phyloP scores from a whole-genome alignment of 2,888 invertebrate genomes.

The Conus canariensis region DNA sequence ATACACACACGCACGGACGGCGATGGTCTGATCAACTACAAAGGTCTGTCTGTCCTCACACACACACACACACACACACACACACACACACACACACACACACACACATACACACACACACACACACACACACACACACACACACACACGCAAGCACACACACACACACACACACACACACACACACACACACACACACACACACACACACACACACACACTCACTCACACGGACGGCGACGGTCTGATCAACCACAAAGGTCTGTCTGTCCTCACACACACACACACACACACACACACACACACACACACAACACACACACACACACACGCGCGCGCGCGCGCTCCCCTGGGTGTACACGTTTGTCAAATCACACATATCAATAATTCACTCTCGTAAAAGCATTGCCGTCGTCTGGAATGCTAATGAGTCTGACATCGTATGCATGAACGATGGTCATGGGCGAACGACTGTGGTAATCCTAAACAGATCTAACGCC shows the following conservation, averaged over 20 bases:
- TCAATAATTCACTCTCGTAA: too few species aligned
- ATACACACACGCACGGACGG: conserved; percentile 85
- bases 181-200: neutral
- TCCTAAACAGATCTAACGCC: too few species aligned
- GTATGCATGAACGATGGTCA: too few species aligned
- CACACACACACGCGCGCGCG: too few species aligned
- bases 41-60: conserved; percentile 45
- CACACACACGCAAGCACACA: neutral
- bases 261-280: conserved; percentile 29
- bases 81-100: neutral
- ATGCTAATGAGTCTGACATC: too few species aligned
- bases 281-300: neutral
- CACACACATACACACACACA: neutral
- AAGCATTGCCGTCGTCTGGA: too few species aligned
- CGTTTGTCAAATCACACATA: too few species aligned
- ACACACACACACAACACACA: neutral
- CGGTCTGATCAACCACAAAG: conserved; percentile 81
- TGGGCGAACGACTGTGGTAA: too few species aligned
- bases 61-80: neutral
- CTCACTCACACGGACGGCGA: conserved; percentile 95
- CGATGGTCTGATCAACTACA: conserved; percentile 84
- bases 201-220: too few species aligned
- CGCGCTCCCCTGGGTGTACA: too few species aligned
- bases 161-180: too few species aligned
- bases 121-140: neutral